A percentile compares a stretch with the other conserved stretches of the same genome.
Conservation (phyloP, 2,888 invertebrate genomes). For the Drosophila neotestacea region DNA sequence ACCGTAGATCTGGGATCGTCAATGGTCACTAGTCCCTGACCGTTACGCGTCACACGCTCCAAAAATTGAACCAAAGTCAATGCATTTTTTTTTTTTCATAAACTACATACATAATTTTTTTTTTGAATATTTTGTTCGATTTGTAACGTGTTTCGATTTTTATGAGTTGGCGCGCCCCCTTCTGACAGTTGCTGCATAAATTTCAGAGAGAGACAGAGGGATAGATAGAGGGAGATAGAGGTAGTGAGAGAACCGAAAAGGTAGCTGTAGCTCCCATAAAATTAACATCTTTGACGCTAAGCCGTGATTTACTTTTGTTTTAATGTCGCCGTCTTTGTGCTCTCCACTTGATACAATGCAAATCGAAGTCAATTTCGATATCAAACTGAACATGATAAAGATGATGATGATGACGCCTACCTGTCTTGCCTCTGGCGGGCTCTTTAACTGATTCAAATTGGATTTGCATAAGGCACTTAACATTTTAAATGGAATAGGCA, state of each 20-base stretch:
- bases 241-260: constrained; percentile 55
- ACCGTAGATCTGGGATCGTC: constrained; percentile 49
- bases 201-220: constrained; percentile 27
- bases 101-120: constrained; percentile 20
- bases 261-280: constrained; percentile 72
- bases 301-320: constrained; percentile 84
- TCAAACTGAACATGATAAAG: constrained; percentile 26
- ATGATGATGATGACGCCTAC: constrained; percentile 65
- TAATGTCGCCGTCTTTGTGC: constrained; percentile 77
- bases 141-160: constrained; percentile 61
- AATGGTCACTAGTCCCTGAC: constrained; percentile 52
- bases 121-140: constrained; percentile 34
- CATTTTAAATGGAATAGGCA: constrained; percentile 21
- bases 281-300: constrained; percentile 82
- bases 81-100: background rate
- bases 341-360: constrained; percentile 54
- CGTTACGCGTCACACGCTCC: constrained; percentile 62
- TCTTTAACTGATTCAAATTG: constrained; percentile 66
- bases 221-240: constrained; percentile 10
- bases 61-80: constrained; percentile 30
- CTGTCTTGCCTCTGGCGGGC: constrained; percentile 48
- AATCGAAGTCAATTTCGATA: constrained; percentile 58
- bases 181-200: constrained; percentile 59
- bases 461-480: constrained; percentile 66
- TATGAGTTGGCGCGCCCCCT: constrained; percentile 72